Percentiles rank a stretch among this genome's conserved stretches.
Evolutionary conservation across 2,888 invertebrate genomes (phyloP).

Genomic region (Dryocosmus kuriphilus): DNA sequence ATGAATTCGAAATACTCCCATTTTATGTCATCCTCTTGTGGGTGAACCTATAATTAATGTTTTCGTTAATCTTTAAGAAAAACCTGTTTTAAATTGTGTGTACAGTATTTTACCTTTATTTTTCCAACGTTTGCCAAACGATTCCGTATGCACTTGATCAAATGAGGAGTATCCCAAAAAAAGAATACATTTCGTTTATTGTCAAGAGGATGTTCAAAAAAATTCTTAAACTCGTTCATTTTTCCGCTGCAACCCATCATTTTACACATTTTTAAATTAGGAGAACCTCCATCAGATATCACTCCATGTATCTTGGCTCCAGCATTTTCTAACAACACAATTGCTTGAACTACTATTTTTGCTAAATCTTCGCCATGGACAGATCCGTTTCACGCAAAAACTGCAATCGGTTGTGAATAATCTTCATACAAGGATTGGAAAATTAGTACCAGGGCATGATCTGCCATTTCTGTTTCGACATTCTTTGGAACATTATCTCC

Average conservation of each 20-base stretch:
- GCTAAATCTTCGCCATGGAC: slow-evolving; percentile 47
- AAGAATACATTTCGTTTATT: slow-evolving; percentile 50
- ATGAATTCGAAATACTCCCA: slow-evolving; percentile 47
- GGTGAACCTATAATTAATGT: slow-evolving; percentile 36
- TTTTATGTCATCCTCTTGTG: slow-evolving; percentile 38
- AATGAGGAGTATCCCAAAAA: slow-evolving; percentile 57
- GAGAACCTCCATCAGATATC: slow-evolving; percentile 50
- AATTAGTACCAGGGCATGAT: slow-evolving; percentile 54
- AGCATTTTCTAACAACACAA: slow-evolving; percentile 50
- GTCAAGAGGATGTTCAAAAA: slow-evolving; percentile 50
- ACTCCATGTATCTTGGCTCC: slow-evolving; percentile 45
- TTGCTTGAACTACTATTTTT: slow-evolving; percentile 52
- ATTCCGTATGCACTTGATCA: slow-evolving; percentile 58
- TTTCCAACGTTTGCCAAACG: slow-evolving; percentile 43
- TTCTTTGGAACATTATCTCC: neutral
- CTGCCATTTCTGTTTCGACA: slow-evolving; percentile 41
- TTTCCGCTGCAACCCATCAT: slow-evolving; percentile 49
- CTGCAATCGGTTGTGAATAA: slow-evolving; percentile 53
- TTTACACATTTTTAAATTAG: slow-evolving; percentile 55
- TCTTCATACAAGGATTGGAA: slow-evolving; percentile 53
- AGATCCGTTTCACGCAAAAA: slow-evolving; percentile 52
- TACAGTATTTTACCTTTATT: slow-evolving; percentile 12
- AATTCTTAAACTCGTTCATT: slow-evolving; percentile 44
- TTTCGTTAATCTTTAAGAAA: neutral
- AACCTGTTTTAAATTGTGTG: neutral